These are phyloP conservation scores for Lepidochitona cinerea DNA, from an alignment of 2,888 invertebrate genomes.

Conservation along the genomic window DNA sequence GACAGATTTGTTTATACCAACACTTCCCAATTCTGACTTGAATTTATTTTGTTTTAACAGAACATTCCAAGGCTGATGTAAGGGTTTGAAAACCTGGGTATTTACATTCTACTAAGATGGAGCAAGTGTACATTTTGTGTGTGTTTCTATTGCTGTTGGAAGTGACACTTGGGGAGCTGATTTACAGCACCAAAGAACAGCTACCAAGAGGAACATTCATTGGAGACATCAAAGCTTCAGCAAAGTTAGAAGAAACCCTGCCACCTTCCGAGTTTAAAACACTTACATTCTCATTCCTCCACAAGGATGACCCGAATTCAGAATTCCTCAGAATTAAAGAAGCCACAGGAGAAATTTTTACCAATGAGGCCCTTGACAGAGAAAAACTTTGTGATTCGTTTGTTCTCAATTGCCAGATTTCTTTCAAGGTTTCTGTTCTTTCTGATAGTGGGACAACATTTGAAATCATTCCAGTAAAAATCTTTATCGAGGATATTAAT, in stretches of 20 bases:
- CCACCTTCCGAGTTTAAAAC: not conserved
- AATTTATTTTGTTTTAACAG: no score
- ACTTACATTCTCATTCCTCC: conserved; percentile 1
- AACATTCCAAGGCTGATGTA: no score
- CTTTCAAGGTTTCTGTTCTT: not conserved
- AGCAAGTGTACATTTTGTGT: no score
- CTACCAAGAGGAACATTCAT: conserved; percentile 1
- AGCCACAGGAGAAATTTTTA: conserved; percentile 11
- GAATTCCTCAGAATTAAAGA: conserved; percentile 1
- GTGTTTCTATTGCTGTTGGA: not conserved
- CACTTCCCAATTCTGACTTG: no score
- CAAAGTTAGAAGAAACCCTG: not conserved
- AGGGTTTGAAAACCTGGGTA: no score
- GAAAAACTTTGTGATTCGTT: conserved; percentile 1
- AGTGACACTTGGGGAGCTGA: not conserved
- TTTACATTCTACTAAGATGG: no score
- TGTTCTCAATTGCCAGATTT: not conserved
- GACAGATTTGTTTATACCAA: no score
- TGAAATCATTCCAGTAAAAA: conserved; percentile 32
- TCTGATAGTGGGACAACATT: conserved; percentile 11
- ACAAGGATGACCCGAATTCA: not conserved
- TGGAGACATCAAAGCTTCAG: not conserved
- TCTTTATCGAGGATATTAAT: conserved; percentile 62
- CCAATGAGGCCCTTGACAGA: not conserved
- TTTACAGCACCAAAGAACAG: not conserved